phyloP scores from a whole-genome alignment of 1,140 invertebrate species.

The Drosophila saltans region DNA sequence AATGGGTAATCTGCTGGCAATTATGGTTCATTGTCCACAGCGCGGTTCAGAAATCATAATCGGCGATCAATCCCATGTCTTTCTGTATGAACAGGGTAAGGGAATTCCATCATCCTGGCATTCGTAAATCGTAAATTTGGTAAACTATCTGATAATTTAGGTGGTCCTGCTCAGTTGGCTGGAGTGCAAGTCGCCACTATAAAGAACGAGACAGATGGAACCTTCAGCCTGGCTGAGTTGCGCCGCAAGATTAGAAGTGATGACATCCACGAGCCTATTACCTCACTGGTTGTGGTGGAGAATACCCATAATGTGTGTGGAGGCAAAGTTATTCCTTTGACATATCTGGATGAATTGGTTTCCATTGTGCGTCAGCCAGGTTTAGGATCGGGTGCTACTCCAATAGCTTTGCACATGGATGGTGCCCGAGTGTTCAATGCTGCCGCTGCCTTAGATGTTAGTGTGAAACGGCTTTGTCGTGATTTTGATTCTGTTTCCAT shows the following conservation, averaged over 20 bases:
- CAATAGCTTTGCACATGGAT: constrained; percentile 92
- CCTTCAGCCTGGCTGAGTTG: constrained; percentile 91
- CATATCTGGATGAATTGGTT: constrained; percentile 90
- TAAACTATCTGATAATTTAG: constrained; percentile 71
- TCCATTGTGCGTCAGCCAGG: constrained; percentile 85
- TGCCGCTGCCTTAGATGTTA: constrained; percentile 86
- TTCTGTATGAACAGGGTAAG: constrained; percentile 94
- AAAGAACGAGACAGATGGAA: constrained; percentile 92
- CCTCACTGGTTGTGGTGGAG: constrained; percentile 92
- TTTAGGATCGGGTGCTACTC: constrained; percentile 32
- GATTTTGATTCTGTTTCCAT: constrained; percentile 91
- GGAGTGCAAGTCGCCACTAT: constrained; percentile 90
- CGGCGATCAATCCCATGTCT: constrained; percentile 93
- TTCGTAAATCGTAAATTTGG: too few species aligned
- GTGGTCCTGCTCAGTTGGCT: constrained; percentile 89
- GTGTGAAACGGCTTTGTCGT: constrained; percentile 87
- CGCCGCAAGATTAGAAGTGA: constrained; percentile 88
- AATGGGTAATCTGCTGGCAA: constrained; percentile 96
- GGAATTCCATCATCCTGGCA: background rate
- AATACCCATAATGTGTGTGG: constrained; percentile 96
- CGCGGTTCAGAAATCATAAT: constrained; percentile 94
- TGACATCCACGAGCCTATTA: constrained; percentile 90
- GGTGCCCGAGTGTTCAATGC: constrained; percentile 97
- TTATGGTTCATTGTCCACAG: constrained; percentile 94
- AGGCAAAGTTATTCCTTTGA: constrained; percentile 89